phyloP scores from a whole-genome alignment of 2,888 invertebrate species.

The Meliscaeva auricollis region DNA sequence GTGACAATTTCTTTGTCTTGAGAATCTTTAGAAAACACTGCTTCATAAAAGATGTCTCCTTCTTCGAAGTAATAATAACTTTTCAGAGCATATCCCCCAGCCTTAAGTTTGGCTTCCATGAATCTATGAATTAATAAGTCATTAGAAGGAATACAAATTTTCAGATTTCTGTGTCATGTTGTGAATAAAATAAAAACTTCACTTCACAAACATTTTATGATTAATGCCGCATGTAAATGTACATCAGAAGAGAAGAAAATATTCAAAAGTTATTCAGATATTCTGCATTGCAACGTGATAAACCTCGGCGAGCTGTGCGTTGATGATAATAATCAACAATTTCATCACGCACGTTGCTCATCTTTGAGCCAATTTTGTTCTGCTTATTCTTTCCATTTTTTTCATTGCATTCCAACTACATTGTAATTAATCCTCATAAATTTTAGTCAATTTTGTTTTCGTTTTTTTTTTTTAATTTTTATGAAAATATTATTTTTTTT shows the following conservation, averaged over 20 bases:
- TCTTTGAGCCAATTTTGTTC: slow-evolving; percentile 47
- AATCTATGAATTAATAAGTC: background rate
- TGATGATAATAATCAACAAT: slow-evolving; percentile 26
- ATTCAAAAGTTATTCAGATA: background rate
- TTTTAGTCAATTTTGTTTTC: slow-evolving; percentile 54
- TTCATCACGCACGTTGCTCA: slow-evolving; percentile 63
- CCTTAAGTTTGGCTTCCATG: background rate
- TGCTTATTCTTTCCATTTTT: background rate
- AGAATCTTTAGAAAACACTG: background rate
- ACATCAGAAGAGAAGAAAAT: background rate
- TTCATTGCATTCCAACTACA: slow-evolving; percentile 9
- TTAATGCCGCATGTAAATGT: background rate
- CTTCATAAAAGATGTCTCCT: background rate
- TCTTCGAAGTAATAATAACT: background rate
- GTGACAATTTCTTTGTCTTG: too few species aligned
- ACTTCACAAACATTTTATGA: background rate
- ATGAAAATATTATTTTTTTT: slow-evolving; percentile 7
- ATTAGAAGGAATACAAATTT: background rate
- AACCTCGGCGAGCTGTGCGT: background rate
- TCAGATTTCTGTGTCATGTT: background rate
- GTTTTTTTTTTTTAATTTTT: slow-evolving; percentile 18
- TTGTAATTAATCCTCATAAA: slow-evolving; percentile 65
- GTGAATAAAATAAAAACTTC: background rate
- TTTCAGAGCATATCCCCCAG: background rate
- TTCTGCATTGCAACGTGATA: slow-evolving; percentile 2